Conservation (phyloP, 2,113 vertebrate genomes). For the Mus spicilegus region DNA sequence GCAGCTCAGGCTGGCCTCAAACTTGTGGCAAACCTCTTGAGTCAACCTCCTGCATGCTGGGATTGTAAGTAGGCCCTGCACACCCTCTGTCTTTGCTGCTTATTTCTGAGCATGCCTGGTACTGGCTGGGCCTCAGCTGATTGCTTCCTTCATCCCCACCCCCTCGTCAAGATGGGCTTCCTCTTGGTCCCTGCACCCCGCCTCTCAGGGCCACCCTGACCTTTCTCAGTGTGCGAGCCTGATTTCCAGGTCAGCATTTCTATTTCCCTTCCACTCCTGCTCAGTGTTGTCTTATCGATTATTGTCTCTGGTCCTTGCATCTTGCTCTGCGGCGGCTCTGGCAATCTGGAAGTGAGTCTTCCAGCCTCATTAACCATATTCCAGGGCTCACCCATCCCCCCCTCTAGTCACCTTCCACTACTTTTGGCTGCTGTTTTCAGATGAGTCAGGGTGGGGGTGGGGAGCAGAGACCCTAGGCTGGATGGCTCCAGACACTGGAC, state of each 20-base stretch:
- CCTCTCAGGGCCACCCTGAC: constrained; percentile 30
- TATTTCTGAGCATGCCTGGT: neutral
- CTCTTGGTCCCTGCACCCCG: neutral
- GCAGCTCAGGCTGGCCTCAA: neutral
- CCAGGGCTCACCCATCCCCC: constrained; percentile 29
- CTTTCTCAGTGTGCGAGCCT: neutral
- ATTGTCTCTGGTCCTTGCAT: constrained; percentile 56
- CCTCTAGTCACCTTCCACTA: constrained; percentile 10
- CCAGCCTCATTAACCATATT: constrained; percentile 58
- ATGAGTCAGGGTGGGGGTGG: neutral
- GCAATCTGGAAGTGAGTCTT: constrained; percentile 68
- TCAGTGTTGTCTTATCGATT: constrained; percentile 65
- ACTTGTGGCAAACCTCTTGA: neutral
- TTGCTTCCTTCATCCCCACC: neutral
- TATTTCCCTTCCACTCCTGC: constrained; percentile 58
- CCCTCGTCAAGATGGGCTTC: neutral
- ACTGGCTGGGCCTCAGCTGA: neutral
- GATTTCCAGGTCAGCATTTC: constrained; percentile 54
- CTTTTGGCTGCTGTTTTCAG: neutral
- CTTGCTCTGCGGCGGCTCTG: constrained; percentile 58
- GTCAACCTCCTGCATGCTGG: neutral
- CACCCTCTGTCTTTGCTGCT: neutral
- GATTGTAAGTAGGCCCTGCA: no score
- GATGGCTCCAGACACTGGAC: neutral
- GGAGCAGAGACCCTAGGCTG: neutral